Evolutionary conservation across 1,140 invertebrate species (phyloP).

Genomic region (Goniozus legneri): DNA sequence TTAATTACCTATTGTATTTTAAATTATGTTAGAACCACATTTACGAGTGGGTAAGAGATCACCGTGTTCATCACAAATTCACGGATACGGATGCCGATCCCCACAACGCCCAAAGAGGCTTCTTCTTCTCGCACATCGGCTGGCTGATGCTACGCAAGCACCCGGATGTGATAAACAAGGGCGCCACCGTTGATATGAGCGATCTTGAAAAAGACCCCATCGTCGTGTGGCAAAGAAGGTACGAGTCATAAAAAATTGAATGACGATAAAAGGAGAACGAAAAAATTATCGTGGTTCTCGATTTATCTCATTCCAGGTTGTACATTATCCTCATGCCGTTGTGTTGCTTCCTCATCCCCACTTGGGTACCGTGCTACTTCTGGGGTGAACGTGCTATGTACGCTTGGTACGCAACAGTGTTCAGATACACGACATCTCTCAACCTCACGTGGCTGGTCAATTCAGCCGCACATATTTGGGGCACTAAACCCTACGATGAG

Average conservation of each 20-base stretch:
- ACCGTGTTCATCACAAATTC: slow-evolving; percentile 89
- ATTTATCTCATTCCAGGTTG: slow-evolving; percentile 54
- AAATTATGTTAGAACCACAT: slow-evolving; percentile 59
- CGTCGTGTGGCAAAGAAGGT: slow-evolving; percentile 64
- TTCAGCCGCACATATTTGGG: slow-evolving; percentile 78
- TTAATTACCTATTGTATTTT: slow-evolving; percentile 3
- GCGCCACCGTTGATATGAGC: slow-evolving; percentile 74
- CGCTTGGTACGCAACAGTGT: slow-evolving; percentile 60
- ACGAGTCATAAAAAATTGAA: neutral
- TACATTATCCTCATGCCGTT: slow-evolving; percentile 71
- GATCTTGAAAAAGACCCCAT: slow-evolving; percentile 74
- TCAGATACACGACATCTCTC: slow-evolving; percentile 68
- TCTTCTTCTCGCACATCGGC: slow-evolving; percentile 92
- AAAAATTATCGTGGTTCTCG: too few relatives aligned
- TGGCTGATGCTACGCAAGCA: slow-evolving; percentile 87
- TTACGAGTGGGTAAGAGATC: slow-evolving; percentile 78
- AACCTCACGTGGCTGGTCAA: slow-evolving; percentile 88
- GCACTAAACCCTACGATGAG: slow-evolving; percentile 61
- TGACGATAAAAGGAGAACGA: neutral
- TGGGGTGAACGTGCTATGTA: slow-evolving; percentile 64
- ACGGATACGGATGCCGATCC: slow-evolving; percentile 90
- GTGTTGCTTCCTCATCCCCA: slow-evolving; percentile 76
- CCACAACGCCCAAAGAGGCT: slow-evolving; percentile 80
- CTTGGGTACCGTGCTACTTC: slow-evolving; percentile 64
- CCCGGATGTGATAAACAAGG: slow-evolving; percentile 77